A percentile compares a stretch with the other conserved stretches of the same genome.
These are phyloP conservation scores for Polydrusus cervinus DNA, from an alignment of 2,888 invertebrate species.

Conservation along the genomic window DNA sequence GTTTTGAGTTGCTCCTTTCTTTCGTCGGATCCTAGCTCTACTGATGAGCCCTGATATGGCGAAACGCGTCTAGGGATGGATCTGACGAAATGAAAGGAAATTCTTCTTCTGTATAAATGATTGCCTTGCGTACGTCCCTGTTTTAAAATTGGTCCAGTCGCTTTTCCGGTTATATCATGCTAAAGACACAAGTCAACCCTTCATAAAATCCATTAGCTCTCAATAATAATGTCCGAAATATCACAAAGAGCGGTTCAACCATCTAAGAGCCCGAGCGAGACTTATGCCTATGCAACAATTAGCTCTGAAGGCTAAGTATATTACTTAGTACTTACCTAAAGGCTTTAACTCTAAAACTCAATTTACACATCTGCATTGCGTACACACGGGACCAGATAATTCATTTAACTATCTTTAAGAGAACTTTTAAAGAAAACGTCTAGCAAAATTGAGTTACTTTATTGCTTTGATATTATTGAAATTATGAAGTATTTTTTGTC, in stretches of 20 bases:
- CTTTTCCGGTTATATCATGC: constrained; percentile 35
- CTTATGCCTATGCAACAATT: constrained; percentile 72
- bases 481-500: no score
- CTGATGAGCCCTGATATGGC: no score
- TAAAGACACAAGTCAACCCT: constrained; percentile 67
- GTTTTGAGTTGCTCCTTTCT: no score
- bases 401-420: constrained; percentile 52
- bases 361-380: constrained; percentile 65
- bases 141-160: constrained; percentile 11
- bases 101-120: no score
- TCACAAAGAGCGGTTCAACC: constrained; percentile 71
- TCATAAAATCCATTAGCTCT: constrained; percentile 72
- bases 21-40: no score
- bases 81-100: no score
- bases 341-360: constrained; percentile 70
- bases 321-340: constrained; percentile 71
- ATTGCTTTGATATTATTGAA: constrained; percentile 9
- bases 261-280: constrained; percentile 71
- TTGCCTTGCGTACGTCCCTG: constrained; percentile 10
- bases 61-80: no score
- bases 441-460: constrained; percentile 41
- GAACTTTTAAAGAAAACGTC: constrained; percentile 47
- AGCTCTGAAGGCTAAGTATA: constrained; percentile 71
- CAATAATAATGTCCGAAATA: constrained; percentile 72
- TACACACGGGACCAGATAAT: constrained; percentile 54